Base-by-base conservation (phyloP, 2,888 invertebrate genomes). In the Eupithecia centaureata region DNA sequence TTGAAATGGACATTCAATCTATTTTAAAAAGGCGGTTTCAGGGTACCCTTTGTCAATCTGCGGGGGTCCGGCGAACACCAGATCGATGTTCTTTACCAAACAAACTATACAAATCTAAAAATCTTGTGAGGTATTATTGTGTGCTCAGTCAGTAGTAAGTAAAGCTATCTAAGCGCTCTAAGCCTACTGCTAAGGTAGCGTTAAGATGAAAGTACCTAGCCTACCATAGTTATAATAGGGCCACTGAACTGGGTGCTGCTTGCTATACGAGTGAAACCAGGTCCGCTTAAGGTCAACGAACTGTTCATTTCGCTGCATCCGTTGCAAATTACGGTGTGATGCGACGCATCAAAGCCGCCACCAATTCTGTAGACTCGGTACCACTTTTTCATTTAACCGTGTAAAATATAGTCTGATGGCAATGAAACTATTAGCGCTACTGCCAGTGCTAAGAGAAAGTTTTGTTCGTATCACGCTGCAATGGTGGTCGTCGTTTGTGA, bases 261-360 rank as follows among this genome's bases (percentile, higher is more conserved):
- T 88, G 69, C 82, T 91, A 84, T 87, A 87, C 87, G 86, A 92
- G 93, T 92, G 91, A 92, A 93, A 92, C 92, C 90, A 86, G 88
- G 89, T 89, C 84, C 82, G 87, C 82, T 83, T 83, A 87, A 86
- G 92, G 90, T 92, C 91, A 87, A 86, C 82, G 92, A 92, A 91
- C 93, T 90, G 87, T 87, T 89, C 90, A 91, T 92, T 92, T 93
- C 86, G 91, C 93, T 93, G 92, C 92, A 93, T 92, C 91, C 92
- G 91, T 92, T 93, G 93, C 92, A 91, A 93, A 92, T 47, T 91
- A 91, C 85, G 88, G 84, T 84, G 86, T 83, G 81, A 51, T 51
- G 64, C 64, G 62, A 87, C 87, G 87, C 90, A 89, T 88, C 88
- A 82, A 82, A 81, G 84, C 86, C 85, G 86, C 89, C 86, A 86